These are phyloP conservation scores for Drosophila helvetica DNA, from an alignment of 2,888 invertebrate species.

Conservation along the genomic window DNA sequence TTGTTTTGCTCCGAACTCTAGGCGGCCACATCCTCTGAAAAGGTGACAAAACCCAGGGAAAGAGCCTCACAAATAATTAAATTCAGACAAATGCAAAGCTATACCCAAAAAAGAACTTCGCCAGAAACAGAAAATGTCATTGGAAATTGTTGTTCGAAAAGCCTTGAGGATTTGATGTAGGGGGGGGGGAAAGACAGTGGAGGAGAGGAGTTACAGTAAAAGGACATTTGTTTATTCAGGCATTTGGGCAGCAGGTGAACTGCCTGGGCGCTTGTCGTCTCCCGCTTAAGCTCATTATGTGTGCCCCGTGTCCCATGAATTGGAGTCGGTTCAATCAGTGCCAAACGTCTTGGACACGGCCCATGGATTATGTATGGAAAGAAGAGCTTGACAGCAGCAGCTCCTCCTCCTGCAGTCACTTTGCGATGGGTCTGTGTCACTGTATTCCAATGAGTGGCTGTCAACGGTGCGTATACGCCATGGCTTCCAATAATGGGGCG, in stretches of 20 bases:
- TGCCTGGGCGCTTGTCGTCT: slow-evolving; percentile 34
- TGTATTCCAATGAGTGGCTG: slow-evolving; percentile 1
- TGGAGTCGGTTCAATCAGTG: slow-evolving; percentile 50
- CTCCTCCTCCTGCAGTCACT: background rate
- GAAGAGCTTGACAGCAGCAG: slow-evolving; percentile 32
- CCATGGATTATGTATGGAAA: slow-evolving; percentile 34
- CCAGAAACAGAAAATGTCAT: slow-evolving; percentile 26
- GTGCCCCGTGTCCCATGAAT: slow-evolving; percentile 29
- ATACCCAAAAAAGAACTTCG: slow-evolving; percentile 35
- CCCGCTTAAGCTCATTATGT: slow-evolving; percentile 69
- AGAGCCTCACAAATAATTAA: slow-evolving; percentile 62
- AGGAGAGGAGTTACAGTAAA: background rate
- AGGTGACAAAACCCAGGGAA: slow-evolving; percentile 30
- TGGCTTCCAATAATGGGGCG: background rate
- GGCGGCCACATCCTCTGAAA: slow-evolving; percentile 7
- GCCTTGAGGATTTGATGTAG: slow-evolving; percentile 28
- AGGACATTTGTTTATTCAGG: slow-evolving; percentile 1
- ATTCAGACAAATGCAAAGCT: slow-evolving; percentile 53
- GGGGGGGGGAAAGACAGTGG: slow-evolving; percentile 2
- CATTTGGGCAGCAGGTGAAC: slow-evolving; percentile 26
- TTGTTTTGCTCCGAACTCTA: slow-evolving; percentile 25
- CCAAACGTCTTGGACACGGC: slow-evolving; percentile 39
- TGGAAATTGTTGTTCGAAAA: slow-evolving; percentile 43
- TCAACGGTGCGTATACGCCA: background rate
- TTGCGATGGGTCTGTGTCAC: background rate